Evolutionary conservation across 2,113 vertebrate species (phyloP).

Genomic region (Parotia lawesii): DNA sequence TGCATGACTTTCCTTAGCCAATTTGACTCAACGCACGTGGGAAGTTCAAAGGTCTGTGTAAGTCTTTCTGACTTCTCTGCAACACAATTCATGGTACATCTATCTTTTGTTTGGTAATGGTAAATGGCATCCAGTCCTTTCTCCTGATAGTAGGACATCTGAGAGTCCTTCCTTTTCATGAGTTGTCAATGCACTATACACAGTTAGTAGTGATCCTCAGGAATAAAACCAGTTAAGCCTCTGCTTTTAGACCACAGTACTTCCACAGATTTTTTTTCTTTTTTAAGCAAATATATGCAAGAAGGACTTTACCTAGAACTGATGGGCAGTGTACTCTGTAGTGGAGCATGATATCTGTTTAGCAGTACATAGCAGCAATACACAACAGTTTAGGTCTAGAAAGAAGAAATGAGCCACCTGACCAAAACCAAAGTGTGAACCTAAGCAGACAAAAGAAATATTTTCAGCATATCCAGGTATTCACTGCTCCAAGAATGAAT

Average conservation of each 20-base stretch:
- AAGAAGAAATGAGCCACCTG: not conserved
- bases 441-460: not conserved
- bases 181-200: not conserved
- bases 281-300: not conserved
- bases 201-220: not conserved
- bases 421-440: not conserved
- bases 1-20: not conserved
- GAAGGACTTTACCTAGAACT: not conserved
- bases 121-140: not conserved
- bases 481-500: not conserved
- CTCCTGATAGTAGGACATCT: not conserved
- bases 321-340: not conserved
- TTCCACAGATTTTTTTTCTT: not conserved
- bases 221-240: not conserved
- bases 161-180: not conserved
- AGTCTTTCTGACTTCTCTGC: conserved; percentile 7
- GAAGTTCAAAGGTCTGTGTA: not conserved
- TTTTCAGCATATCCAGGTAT: not conserved
- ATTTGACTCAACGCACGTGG: not conserved
- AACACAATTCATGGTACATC: not conserved
- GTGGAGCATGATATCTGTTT: not conserved
- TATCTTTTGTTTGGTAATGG: not conserved
- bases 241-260: not conserved
- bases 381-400: not conserved
- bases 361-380: not conserved